Conservation (phyloP, 2,113 vertebrate genomes). For the Holacanthus passer region DNA sequence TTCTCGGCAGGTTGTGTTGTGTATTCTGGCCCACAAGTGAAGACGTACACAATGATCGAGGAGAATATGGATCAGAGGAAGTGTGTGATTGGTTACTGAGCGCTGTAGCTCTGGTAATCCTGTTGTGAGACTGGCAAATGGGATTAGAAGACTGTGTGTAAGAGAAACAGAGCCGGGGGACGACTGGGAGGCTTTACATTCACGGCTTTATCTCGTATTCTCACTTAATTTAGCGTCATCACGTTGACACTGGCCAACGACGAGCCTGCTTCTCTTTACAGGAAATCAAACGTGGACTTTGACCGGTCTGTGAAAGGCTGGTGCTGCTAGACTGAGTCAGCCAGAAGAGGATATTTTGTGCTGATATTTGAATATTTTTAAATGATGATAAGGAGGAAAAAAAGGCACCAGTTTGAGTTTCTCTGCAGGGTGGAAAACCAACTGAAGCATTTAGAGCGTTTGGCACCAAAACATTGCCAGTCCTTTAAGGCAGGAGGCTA, state of each 20-base stretch:
- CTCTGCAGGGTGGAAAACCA: conserved; percentile 6
- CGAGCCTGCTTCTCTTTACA: conserved; percentile 15
- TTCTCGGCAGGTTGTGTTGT: conserved; percentile 7
- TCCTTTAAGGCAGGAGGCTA: neutral
- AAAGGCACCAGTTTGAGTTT: neutral
- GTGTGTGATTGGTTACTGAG: conserved; percentile 74
- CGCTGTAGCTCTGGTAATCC: conserved; percentile 79
- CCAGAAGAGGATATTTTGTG: conserved; percentile 1
- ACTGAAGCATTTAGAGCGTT: conserved; percentile 14
- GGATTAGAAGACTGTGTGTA: conserved; percentile 79
- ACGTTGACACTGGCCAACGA: conserved; percentile 45
- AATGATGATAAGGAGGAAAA: neutral
- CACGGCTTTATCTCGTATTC: conserved; percentile 62
- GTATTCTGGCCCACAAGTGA: conserved; percentile 15
- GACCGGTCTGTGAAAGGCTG: conserved; percentile 4
- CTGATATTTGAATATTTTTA: conserved; percentile 35
- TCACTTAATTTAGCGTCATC: conserved; percentile 66
- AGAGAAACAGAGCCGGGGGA: conserved; percentile 63
- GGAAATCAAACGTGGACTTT: conserved; percentile 26
- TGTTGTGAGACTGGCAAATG: conserved; percentile 82
- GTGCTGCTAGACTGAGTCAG: neutral
- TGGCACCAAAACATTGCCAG: conserved; percentile 23
- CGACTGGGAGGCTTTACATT: conserved; percentile 59
- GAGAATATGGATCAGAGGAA: conserved; percentile 69
- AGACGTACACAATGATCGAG: conserved; percentile 55